Evolutionary conservation across 2,797 vertebrate genomes (phyloP).

Genomic region (Sebastiscus tertius): DNA sequence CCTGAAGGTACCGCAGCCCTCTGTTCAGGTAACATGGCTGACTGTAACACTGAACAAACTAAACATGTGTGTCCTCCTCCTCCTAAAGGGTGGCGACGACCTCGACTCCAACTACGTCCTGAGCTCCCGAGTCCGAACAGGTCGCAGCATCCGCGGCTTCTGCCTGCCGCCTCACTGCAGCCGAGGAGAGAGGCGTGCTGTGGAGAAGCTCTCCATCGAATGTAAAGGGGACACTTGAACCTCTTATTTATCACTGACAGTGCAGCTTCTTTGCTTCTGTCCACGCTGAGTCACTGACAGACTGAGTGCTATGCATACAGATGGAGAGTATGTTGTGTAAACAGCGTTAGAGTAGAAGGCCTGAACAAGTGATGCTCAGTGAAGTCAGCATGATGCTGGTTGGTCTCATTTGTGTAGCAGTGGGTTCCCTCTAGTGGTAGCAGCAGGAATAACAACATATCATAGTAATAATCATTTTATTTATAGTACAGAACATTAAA

Average conservation of each 20-base stretch:
- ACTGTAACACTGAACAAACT: neutral
- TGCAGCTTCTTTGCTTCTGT: neutral
- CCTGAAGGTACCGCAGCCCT: constrained; percentile 87
- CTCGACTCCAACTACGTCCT: constrained; percentile 94
- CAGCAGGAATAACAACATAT: neutral
- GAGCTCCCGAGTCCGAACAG: constrained; percentile 95
- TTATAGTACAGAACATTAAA: neutral
- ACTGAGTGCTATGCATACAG: neutral
- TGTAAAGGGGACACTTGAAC: constrained; percentile 74
- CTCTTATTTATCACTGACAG: neutral
- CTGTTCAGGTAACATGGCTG: neutral
- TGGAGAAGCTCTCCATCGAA: constrained; percentile 93
- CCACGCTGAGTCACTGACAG: neutral
- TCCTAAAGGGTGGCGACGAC: constrained; percentile 92
- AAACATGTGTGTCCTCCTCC: neutral
- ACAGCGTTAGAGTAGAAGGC: neutral
- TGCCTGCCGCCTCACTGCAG: constrained; percentile 97
- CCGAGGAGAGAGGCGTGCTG: constrained; percentile 91
- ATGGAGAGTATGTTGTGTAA: neutral
- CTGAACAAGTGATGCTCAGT: neutral
- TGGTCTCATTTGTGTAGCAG: neutral
- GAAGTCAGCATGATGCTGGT: neutral
- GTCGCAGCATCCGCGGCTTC: constrained; percentile 94
- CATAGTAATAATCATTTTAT: no score
- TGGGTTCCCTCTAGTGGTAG: constrained; percentile 60